phyloP scores from a whole-genome alignment of 2,113 vertebrate species.

The Megaptera novaeangliae region DNA sequence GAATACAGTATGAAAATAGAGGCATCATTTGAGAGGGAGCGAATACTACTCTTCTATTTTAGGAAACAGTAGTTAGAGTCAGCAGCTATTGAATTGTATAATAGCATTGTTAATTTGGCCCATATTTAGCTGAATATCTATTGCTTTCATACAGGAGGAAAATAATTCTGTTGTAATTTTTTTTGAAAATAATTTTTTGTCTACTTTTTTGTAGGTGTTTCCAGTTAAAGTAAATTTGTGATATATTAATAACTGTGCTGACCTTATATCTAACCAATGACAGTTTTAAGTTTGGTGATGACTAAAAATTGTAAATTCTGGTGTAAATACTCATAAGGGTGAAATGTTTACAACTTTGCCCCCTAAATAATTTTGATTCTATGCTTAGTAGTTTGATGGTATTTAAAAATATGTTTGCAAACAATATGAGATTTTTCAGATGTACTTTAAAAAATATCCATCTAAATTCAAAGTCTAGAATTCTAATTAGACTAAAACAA shows the following conservation, averaged over 20 bases:
- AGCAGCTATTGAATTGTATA: not conserved
- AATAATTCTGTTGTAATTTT: not conserved
- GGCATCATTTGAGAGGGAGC: not conserved
- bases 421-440: slow-evolving; percentile 24
- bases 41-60: not conserved
- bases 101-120: not conserved
- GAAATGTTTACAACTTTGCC: not conserved
- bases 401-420: slow-evolving; percentile 24
- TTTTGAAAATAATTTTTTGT: not conserved
- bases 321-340: not conserved
- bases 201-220: not conserved
- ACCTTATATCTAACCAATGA: not conserved
- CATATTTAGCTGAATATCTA: not conserved
- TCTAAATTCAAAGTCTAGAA: not conserved
- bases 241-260: not conserved
- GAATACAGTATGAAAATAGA: not conserved
- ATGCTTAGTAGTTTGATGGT: not conserved
- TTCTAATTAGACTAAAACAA: slow-evolving; percentile 4
- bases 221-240: not conserved
- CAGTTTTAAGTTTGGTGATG: not conserved
- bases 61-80: not conserved
- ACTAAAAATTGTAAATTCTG: slow-evolving; percentile 27
- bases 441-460: not conserved
- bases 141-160: not conserved
- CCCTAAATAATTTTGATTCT: not conserved